Evolutionary conservation across 2,797 vertebrate species (phyloP), one percentile per base, ranked within the genome.

Genomic region (Selene dorsalis): DNA sequence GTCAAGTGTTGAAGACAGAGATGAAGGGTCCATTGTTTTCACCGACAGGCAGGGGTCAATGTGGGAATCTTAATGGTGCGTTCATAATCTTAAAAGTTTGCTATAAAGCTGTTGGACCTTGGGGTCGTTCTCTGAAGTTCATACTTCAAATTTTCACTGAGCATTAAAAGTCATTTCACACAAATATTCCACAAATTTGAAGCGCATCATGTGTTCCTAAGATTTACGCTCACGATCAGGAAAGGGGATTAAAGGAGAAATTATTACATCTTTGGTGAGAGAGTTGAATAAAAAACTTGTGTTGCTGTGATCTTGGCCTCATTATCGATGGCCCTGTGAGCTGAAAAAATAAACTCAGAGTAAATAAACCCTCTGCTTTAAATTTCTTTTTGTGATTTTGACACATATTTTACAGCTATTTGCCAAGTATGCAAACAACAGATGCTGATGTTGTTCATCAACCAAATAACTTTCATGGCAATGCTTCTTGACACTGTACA

Each of bases 371-470:
- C 35, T 66, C 14, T 24, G 22, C 28, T 24, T 70, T 72, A 13
- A 65, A 67, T 41, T 39, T 32, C 2, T 64, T 73, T 79, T 69
- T 32, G 35, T 71, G 45, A 59, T 80, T 82, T 53, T 64, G 32
- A 58, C 18, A 41, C 35, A 56, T 50, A 52, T 71, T 74, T 83
- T 50, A 32, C 60, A 70, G 52, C 17, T 12, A 30, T 75, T 85
- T 77, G 73, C 77, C 73, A 79, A 84, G 38, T 43, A 55, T 24
- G 63, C 81, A 84, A 87, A 80, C 66, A 84, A 72, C 84, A 92
- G 69, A 67, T 84, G 77, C 28, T 48, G 48, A 9, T 62, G 66
- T 38, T 71, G 56, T 68, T 67, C 52, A 69, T 89, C 79, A 77
- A 57, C 41, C 22, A 26, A 69, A 73, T 26, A 71, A 60, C 38